Evolutionary conservation across 1,140 invertebrate species (phyloP).

Genomic region (Bombus superbus): DNA sequence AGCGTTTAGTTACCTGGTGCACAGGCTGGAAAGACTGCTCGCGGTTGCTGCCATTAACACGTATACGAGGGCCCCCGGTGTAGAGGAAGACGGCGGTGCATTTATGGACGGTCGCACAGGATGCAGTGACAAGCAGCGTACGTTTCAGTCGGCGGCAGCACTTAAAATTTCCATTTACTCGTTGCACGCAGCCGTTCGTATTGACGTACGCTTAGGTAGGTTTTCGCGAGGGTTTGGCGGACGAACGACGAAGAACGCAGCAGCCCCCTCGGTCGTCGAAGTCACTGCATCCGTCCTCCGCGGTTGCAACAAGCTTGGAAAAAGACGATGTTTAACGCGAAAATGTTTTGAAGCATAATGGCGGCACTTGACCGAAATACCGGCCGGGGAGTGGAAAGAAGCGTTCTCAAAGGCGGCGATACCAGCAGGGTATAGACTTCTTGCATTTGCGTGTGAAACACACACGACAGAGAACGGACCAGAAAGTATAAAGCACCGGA

Average conservation of each 20-base stretch:
- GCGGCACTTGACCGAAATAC: slow-evolving; percentile 60
- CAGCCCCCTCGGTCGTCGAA: background rate
- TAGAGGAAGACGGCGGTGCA: slow-evolving; percentile 33
- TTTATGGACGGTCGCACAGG: slow-evolving; percentile 48
- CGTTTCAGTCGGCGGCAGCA: slow-evolving; percentile 58
- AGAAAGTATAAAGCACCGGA: background rate
- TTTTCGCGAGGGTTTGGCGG: slow-evolving; percentile 16
- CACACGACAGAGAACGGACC: too few relatives aligned
- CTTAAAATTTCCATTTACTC: slow-evolving; percentile 73
- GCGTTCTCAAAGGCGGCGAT: slow-evolving; percentile 39
- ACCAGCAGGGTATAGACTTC: background rate
- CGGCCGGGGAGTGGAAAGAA: background rate
- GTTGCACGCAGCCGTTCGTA: slow-evolving; percentile 55
- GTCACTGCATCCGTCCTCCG: background rate
- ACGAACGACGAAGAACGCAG: background rate
- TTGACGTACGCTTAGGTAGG: slow-evolving; percentile 49
- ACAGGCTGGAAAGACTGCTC: slow-evolving; percentile 44
- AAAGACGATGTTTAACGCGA: slow-evolving; percentile 7
- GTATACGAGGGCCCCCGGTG: background rate
- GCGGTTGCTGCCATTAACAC: slow-evolving; percentile 49
- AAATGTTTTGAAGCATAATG: slow-evolving; percentile 66
- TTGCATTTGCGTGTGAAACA: background rate
- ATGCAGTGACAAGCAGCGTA: slow-evolving; percentile 31
- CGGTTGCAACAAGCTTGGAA: background rate
- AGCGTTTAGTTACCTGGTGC: slow-evolving; percentile 25